Evolutionary conservation across 2,113 vertebrate species (phyloP).

Genomic region (Calcarius ornatus): DNA sequence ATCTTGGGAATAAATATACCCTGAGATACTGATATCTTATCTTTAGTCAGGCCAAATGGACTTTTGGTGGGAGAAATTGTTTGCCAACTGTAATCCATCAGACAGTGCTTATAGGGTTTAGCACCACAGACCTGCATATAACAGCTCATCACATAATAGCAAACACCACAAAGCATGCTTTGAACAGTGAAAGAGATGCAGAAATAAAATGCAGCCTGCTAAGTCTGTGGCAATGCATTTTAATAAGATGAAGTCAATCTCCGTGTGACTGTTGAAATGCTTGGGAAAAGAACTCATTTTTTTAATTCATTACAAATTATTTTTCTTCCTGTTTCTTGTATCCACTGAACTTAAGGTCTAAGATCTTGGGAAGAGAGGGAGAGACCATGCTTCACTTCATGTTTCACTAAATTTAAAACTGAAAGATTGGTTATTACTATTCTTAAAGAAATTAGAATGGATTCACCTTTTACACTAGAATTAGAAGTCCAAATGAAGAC

Average conservation of each 20-base stretch:
- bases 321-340: background rate
- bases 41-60: slow-evolving; percentile 29
- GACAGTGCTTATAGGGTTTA: background rate
- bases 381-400: background rate
- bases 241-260: background rate
- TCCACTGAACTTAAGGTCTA: background rate
- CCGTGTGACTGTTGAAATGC: background rate
- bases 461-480: background rate
- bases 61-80: background rate
- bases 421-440: background rate
- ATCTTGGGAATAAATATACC: slow-evolving; percentile 25
- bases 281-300: background rate
- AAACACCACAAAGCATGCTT: background rate
- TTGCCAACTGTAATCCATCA: slow-evolving; percentile 39
- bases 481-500: background rate
- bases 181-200: background rate
- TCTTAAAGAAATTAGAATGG: background rate
- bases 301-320: background rate
- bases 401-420: background rate
- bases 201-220: background rate
- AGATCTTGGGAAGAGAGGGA: background rate
- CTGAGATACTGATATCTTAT: background rate
- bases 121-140: background rate
- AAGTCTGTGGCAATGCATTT: background rate
- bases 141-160: background rate